phyloP scores from a whole-genome alignment of 2,888 invertebrate genomes.

The Cistogaster globosa region DNA sequence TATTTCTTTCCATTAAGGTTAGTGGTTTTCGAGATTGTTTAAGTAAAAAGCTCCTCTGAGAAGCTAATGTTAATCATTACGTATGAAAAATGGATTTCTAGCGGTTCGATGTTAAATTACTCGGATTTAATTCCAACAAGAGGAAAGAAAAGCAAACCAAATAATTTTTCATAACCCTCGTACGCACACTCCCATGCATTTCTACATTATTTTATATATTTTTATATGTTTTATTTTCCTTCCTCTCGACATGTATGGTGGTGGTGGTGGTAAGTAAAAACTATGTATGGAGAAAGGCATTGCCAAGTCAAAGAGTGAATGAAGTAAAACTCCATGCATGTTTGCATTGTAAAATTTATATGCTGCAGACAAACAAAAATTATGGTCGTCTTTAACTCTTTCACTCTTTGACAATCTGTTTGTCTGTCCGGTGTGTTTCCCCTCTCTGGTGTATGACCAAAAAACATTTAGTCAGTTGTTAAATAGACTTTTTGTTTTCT shows the following conservation, averaged over 20 bases:
- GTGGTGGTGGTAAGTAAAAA: no score
- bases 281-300: conserved; percentile 21
- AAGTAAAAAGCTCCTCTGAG: no score
- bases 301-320: conserved; percentile 43
- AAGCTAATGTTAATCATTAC: no score
- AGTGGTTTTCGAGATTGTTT: neutral
- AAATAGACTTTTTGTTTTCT: conserved; percentile 28
- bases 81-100: no score
- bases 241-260: neutral
- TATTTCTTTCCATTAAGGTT: no score
- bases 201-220: neutral
- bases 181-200: neutral
- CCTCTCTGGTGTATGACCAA: neutral
- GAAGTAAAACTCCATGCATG: conserved; percentile 40
- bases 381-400: conserved; percentile 37
- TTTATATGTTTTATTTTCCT: conserved; percentile 5
- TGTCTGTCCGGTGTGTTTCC: neutral
- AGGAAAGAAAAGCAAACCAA: no score
- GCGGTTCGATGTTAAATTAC: no score
- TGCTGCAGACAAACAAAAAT: conserved; percentile 69
- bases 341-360: conserved; percentile 65
- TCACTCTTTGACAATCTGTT: neutral
- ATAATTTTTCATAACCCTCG: neutral
- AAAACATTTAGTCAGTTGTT: conserved; percentile 32
- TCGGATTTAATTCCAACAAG: no score